Conservation (phyloP, 2,888 invertebrate species). For the Epiblema foenella region DNA sequence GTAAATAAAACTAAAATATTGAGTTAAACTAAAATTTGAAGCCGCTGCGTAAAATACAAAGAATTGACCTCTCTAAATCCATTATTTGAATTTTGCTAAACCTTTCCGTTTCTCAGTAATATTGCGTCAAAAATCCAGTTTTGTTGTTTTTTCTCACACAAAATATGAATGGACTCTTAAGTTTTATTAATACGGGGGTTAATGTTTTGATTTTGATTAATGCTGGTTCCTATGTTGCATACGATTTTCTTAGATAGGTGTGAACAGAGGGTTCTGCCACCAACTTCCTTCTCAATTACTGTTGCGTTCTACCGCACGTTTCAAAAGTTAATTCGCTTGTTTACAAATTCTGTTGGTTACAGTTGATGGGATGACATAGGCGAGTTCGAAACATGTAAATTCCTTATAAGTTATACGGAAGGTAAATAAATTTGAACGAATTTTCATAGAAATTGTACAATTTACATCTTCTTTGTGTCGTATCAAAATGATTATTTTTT, state of each 20-base stretch:
- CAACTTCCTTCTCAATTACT: conserved; percentile 22
- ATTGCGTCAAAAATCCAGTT: too few species aligned
- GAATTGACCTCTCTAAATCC: too few species aligned
- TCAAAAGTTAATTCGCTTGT: conserved; percentile 21
- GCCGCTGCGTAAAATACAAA: too few species aligned
- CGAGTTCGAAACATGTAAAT: neutral
- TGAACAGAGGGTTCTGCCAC: neutral
- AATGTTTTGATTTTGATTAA: too few species aligned
- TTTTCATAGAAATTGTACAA: neutral
- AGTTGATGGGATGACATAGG: conserved; percentile 6
- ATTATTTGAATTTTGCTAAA: too few species aligned
- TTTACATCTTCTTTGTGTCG: neutral
- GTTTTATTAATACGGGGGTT: too few species aligned
- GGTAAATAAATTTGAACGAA: neutral
- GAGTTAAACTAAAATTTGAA: too few species aligned
- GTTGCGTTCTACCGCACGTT: conserved; percentile 7
- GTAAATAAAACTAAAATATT: too few species aligned
- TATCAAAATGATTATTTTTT: neutral
- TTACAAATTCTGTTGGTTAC: conserved; percentile 6
- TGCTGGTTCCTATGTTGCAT: neutral
- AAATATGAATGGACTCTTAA: too few species aligned
- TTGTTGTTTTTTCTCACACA: too few species aligned
- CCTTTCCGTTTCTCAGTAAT: too few species aligned
- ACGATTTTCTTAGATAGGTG: neutral
- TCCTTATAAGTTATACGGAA: neutral